Evolutionary conservation across 2,888 invertebrate species (phyloP).

Genomic region (Azorinus chamasolen): DNA sequence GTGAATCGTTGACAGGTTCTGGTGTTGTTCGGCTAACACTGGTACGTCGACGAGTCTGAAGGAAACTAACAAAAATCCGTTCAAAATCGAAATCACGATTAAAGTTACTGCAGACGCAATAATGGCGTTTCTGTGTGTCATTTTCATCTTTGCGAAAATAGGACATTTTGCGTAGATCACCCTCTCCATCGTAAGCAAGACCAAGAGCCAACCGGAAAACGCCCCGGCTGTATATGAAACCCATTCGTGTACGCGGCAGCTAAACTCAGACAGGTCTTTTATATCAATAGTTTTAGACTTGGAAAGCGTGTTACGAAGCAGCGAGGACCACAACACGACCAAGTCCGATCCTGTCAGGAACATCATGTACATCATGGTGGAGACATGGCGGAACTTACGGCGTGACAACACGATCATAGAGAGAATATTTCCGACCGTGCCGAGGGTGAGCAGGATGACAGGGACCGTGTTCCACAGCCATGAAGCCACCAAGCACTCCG

Average conservation of each 20-base stretch:
- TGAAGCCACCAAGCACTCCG: constrained; percentile 6
- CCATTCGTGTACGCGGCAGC: constrained; percentile 12
- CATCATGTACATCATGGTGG: constrained; percentile 22
- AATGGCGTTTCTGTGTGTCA: constrained; percentile 16
- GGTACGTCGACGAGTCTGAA: too few relatives aligned
- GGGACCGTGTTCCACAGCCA: constrained; percentile 24
- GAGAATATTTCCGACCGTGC: constrained; percentile 25
- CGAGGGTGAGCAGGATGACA: constrained; percentile 14
- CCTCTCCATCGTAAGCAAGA: constrained; percentile 24
- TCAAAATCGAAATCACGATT: neutral
- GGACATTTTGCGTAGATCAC: constrained; percentile 14
- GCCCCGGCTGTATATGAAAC: constrained; percentile 14
- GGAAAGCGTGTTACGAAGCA: neutral
- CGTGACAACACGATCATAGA: constrained; percentile 21
- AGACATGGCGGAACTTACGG: constrained; percentile 7
- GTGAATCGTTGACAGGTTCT: too few relatives aligned
- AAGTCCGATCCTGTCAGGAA: constrained; percentile 29
- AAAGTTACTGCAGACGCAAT: constrained; percentile 1
- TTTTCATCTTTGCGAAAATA: neutral
- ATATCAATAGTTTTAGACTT: neutral
- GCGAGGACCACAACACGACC: constrained; percentile 22
- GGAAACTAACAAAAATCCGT: constrained; percentile 1
- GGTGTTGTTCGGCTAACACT: too few relatives aligned
- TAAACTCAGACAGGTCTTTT: neutral
- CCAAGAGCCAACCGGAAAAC: constrained; percentile 24